These are phyloP conservation scores for Drosophila bocki DNA, from an alignment of 1,140 invertebrate genomes.

Conservation along the genomic window DNA sequence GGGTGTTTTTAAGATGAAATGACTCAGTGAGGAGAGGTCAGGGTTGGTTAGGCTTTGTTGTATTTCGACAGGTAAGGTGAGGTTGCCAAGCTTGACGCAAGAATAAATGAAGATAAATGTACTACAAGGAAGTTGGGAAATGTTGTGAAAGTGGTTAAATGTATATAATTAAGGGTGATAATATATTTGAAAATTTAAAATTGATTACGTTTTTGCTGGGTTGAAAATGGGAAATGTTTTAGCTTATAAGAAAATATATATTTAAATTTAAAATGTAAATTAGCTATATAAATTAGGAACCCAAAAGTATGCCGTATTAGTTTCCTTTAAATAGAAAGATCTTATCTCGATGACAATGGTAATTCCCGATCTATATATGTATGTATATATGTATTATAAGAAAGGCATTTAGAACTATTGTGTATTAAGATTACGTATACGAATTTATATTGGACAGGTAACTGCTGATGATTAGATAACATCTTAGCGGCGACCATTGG, in stretches of 20 bases:
- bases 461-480: slow-evolving; percentile 30
- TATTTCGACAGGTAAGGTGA: not conserved
- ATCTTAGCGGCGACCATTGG: slow-evolving; percentile 24
- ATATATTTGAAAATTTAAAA: not conserved
- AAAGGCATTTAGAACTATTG: not conserved
- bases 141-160: not conserved
- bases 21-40: not conserved
- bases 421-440: slow-evolving; percentile 10
- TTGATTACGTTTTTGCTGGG: not conserved
- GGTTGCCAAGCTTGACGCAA: not conserved
- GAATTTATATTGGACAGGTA: not conserved
- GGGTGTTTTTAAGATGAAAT: not conserved
- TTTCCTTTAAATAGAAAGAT: not conserved
- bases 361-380: slow-evolving; percentile 1
- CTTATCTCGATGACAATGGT: slow-evolving; percentile 1
- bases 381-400: not conserved
- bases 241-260: not conserved
- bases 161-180: not conserved
- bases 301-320: slow-evolving; percentile 5
- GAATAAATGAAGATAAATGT: slow-evolving; percentile 24
- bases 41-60: slow-evolving; percentile 3
- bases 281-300: not conserved
- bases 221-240: not conserved
- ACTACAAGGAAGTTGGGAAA: not conserved
- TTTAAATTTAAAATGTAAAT: not conserved